A percentile compares a stretch with the other conserved stretches of the same genome.
phyloP scores from a whole-genome alignment of 2,113 vertebrate genomes.

The Rhodinocichla rosea region DNA sequence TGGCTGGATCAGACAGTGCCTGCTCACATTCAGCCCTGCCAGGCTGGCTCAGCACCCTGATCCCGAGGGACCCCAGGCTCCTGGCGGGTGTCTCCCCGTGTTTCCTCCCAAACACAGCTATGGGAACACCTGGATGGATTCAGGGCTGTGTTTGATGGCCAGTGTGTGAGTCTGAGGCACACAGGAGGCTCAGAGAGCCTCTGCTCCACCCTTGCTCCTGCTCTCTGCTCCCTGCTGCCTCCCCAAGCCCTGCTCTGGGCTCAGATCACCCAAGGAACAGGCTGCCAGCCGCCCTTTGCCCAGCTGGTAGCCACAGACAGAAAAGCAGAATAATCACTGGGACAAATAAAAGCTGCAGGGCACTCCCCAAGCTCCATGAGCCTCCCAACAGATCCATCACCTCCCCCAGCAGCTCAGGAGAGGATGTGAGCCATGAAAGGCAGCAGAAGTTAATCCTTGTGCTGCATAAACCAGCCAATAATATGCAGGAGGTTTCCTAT shows the following conservation, averaged over 20 bases:
- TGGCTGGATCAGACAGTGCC: not conserved
- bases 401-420: not conserved
- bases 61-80: not conserved
- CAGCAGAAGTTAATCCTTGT: not conserved
- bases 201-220: not conserved
- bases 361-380: not conserved
- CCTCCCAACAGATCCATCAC: not conserved
- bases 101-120: not conserved
- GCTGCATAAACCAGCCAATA: slow-evolving; percentile 2
- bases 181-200: not conserved
- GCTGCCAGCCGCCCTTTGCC: not conserved
- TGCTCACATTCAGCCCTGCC: not conserved
- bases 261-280: not conserved
- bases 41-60: not conserved
- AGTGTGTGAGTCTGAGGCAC: not conserved
- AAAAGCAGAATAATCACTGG: not conserved
- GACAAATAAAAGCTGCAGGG: not conserved
- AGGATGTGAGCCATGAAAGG: not conserved
- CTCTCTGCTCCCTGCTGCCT: not conserved
- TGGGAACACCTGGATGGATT: not conserved
- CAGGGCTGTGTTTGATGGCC: not conserved
- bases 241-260: not conserved
- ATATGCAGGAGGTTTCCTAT: slow-evolving; percentile 51
- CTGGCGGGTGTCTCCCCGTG: not conserved
- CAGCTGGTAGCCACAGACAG: not conserved